Evolutionary conservation across 2,888 invertebrate species (phyloP).

Genomic region (Neuroscelio doddi): DNA sequence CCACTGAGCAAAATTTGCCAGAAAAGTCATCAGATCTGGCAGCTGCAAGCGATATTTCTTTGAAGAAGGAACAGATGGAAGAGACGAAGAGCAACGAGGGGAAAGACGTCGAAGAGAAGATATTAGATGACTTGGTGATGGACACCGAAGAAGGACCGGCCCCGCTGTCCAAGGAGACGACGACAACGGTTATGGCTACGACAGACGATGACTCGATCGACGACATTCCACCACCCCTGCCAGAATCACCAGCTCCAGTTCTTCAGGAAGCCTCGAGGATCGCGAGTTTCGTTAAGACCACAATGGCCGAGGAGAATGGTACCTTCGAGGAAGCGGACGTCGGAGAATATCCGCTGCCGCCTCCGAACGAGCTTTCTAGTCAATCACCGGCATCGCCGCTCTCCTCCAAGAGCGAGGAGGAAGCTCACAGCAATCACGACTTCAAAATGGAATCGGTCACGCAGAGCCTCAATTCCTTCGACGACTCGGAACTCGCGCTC

Average conservation of each 20-base stretch:
- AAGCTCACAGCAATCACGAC: constrained; percentile 55
- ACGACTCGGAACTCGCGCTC: constrained; percentile 60
- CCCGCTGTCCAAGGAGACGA: constrained; percentile 53
- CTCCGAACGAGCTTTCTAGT: constrained; percentile 34
- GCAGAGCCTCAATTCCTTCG: constrained; percentile 58
- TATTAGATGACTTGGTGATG: constrained; percentile 42
- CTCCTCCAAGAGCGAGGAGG: constrained; percentile 48
- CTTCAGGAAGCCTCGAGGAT: constrained; percentile 36
- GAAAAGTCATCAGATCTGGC: too few relatives aligned
- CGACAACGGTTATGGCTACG: constrained; percentile 28
- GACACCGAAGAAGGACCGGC: constrained; percentile 58
- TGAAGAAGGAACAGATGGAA: too few relatives aligned
- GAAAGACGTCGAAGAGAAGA: constrained; percentile 11
- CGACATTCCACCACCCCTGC: constrained; percentile 57
- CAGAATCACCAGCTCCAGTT: constrained; percentile 50
- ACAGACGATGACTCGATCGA: constrained; percentile 24
- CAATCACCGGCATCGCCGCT: constrained; percentile 37
- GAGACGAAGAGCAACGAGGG: too few relatives aligned
- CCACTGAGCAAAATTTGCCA: background rate
- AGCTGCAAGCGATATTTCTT: too few relatives aligned
- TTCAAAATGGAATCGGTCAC: constrained; percentile 58
- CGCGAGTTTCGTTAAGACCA: constrained; percentile 43
- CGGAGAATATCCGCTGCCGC: constrained; percentile 49
- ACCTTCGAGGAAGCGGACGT: constrained; percentile 26
- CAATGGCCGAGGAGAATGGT: constrained; percentile 17